Conservation (phyloP, 2,888 invertebrate species). For the Tachina grossa region DNA sequence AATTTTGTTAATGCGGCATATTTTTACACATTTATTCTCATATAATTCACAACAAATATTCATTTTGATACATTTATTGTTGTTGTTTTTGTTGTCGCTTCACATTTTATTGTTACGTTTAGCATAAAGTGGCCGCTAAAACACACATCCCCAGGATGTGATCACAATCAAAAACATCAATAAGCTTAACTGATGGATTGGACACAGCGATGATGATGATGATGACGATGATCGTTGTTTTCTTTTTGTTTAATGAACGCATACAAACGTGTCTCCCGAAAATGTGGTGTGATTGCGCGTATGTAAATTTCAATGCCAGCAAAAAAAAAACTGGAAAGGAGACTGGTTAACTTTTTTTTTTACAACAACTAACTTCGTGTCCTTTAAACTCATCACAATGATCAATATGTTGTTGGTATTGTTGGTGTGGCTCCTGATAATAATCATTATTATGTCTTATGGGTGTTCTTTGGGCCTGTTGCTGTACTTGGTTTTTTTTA, state of each 20-base stretch:
- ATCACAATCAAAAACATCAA: slow-evolving; percentile 71
- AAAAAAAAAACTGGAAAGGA: slow-evolving; percentile 12
- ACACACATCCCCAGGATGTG: slow-evolving; percentile 68
- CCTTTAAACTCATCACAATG: slow-evolving; percentile 50
- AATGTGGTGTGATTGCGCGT: slow-evolving; percentile 19
- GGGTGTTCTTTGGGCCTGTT: slow-evolving; percentile 67
- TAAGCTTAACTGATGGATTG: slow-evolving; percentile 71
- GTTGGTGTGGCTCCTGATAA: slow-evolving; percentile 36
- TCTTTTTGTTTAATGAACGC: not conserved
- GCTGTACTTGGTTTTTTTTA: slow-evolving; percentile 32
- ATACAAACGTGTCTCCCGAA: not conserved
- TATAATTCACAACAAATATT: slow-evolving; percentile 64
- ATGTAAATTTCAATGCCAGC: slow-evolving; percentile 25
- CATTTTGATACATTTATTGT: slow-evolving; percentile 6
- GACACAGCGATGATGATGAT: slow-evolving; percentile 56
- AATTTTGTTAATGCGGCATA: slow-evolving; percentile 37
- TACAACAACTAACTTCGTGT: slow-evolving; percentile 38
- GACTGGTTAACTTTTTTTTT: not conserved
- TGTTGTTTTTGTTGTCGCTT: slow-evolving; percentile 1
- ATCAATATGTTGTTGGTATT: slow-evolving; percentile 40
- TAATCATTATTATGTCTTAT: slow-evolving; percentile 63
- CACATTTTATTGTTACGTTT: slow-evolving; percentile 57
- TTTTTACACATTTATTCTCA: slow-evolving; percentile 68
- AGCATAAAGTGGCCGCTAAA: slow-evolving; percentile 66
- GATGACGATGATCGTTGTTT: slow-evolving; percentile 11